Conservation (phyloP, 2,888 invertebrate genomes). For the Onthophagus sagittarius region DNA sequence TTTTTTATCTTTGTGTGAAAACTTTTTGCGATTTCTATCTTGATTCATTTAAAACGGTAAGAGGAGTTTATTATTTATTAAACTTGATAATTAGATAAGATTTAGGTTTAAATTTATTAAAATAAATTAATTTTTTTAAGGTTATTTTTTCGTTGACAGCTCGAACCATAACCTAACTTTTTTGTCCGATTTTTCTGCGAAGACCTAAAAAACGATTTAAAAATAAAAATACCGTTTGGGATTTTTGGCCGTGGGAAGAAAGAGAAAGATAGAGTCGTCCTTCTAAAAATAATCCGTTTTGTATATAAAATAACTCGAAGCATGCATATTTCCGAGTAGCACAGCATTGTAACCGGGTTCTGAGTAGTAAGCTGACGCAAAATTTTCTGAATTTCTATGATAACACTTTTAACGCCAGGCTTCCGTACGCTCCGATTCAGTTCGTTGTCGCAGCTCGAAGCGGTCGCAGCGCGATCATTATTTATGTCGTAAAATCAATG, state of each 20-base stretch:
- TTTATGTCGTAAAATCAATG: too few relatives aligned
- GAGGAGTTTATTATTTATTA: too few relatives aligned
- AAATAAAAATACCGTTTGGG: not conserved
- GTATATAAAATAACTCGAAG: not conserved
- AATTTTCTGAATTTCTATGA: not conserved
- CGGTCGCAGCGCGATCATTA: not conserved
- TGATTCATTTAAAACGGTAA: too few relatives aligned
- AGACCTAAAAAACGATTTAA: too few relatives aligned
- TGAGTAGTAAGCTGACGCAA: not conserved
- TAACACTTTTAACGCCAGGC: not conserved
- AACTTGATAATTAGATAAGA: too few relatives aligned
- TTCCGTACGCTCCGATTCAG: not conserved
- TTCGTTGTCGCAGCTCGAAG: not conserved
- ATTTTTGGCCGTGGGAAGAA: not conserved
- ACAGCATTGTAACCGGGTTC: not conserved
- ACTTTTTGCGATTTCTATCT: too few relatives aligned
- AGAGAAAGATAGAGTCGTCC: not conserved
- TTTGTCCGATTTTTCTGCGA: too few relatives aligned
- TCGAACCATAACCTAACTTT: too few relatives aligned
- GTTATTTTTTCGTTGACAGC: too few relatives aligned
- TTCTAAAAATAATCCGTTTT: not conserved
- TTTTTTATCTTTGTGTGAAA: too few relatives aligned
- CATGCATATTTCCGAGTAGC: not conserved
- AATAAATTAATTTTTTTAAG: too few relatives aligned
- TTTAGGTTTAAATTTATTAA: too few relatives aligned